phyloP scores from a whole-genome alignment of 1,140 invertebrate species.

The Zaprionus kolodkinae region DNA sequence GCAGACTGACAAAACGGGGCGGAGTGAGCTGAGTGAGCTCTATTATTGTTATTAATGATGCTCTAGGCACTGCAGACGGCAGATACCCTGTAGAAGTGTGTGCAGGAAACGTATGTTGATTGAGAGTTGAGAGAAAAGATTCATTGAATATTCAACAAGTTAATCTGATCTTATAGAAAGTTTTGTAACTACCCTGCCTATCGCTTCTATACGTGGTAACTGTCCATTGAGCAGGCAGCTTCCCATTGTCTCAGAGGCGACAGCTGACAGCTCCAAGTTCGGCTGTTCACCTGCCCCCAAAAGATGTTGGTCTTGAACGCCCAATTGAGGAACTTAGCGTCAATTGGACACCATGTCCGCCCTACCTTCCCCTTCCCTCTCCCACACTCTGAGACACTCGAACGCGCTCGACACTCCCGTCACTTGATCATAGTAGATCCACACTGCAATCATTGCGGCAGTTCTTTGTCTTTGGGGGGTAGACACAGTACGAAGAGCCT shows the following conservation, averaged over 20 bases:
- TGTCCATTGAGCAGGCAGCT: background rate
- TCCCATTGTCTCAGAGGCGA: background rate
- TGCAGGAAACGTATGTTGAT: background rate
- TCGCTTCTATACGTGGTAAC: background rate
- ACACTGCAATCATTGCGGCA: background rate
- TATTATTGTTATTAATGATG: slow-evolving; percentile 64
- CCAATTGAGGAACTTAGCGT: slow-evolving; percentile 27
- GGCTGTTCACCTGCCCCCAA: slow-evolving; percentile 29
- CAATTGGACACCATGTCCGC: slow-evolving; percentile 21
- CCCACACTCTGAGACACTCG: background rate
- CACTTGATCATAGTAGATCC: slow-evolving; percentile 7
- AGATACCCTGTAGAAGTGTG: slow-evolving; percentile 18
- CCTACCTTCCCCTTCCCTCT: too few species aligned
- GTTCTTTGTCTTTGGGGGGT: background rate
- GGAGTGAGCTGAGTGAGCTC: slow-evolving; percentile 17
- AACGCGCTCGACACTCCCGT: background rate
- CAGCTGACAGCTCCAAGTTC: slow-evolving; percentile 33
- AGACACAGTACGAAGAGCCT: background rate
- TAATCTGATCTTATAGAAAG: background rate
- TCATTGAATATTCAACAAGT: background rate
- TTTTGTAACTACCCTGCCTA: background rate
- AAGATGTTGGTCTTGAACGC: slow-evolving; percentile 8
- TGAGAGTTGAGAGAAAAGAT: background rate
- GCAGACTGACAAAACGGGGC: background rate
- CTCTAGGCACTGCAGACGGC: slow-evolving; percentile 43